These are phyloP conservation scores for Hiodon tergisus DNA, from an alignment of 2,113 vertebrate species.

Conservation along the genomic window DNA sequence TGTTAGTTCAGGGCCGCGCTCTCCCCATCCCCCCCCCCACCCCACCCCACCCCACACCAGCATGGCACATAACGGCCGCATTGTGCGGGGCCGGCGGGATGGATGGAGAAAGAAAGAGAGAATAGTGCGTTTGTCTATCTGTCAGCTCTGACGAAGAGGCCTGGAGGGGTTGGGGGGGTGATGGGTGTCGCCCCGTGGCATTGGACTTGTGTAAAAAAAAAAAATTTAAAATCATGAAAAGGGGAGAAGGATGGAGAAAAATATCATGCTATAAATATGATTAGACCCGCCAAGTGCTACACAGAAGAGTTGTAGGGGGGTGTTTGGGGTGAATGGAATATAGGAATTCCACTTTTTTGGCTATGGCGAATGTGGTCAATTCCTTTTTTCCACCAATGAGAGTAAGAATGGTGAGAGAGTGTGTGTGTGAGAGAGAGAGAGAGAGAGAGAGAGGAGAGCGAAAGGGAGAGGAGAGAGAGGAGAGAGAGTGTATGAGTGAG, in stretches of 20 bases:
- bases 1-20: slow-evolving; percentile 72
- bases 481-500: slow-evolving; percentile 1
- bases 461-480: slow-evolving; percentile 7
- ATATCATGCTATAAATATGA: slow-evolving; percentile 57
- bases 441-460: slow-evolving; percentile 9
- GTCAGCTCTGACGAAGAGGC: slow-evolving; percentile 51
- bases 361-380: background rate
- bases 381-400: slow-evolving; percentile 31
- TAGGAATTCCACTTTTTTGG: slow-evolving; percentile 24
- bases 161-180: slow-evolving; percentile 18
- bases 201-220: slow-evolving; percentile 51
- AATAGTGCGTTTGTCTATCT: slow-evolving; percentile 66
- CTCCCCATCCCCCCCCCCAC: slow-evolving; percentile 46
- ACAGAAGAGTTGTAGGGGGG: slow-evolving; percentile 37
- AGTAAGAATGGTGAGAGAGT: slow-evolving; percentile 23
- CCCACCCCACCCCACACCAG: too few relatives aligned
- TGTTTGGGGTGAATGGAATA: slow-evolving; percentile 12
- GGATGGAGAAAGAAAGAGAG: slow-evolving; percentile 63
- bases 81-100: slow-evolving; percentile 66
- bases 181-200: slow-evolving; percentile 48
- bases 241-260: slow-evolving; percentile 29
- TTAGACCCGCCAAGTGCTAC: slow-evolving; percentile 44
- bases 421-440: background rate
- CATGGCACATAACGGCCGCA: slow-evolving; percentile 63
- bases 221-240: slow-evolving; percentile 18